Conservation (phyloP, 2,797 vertebrate species). For the Steatocranus sp. region DNA sequence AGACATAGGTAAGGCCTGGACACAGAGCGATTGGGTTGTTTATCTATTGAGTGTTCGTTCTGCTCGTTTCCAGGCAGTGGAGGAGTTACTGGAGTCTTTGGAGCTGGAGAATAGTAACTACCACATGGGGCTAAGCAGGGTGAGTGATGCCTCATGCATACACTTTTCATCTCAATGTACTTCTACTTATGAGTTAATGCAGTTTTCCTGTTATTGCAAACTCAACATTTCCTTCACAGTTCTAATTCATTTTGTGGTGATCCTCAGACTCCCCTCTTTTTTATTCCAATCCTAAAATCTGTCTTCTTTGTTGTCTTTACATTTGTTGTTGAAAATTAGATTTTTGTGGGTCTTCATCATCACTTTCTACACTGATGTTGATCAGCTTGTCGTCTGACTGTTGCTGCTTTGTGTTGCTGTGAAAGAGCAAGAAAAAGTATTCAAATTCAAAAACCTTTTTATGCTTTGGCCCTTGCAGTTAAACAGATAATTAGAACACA, state of each 20-base stretch:
- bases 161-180: not conserved
- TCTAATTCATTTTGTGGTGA: not conserved
- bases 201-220: not conserved
- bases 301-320: not conserved
- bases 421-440: not conserved
- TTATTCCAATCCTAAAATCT: not conserved
- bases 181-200: not conserved
- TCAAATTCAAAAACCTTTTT: not conserved
- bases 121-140: constrained; percentile 93
- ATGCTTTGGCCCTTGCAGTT: not conserved
- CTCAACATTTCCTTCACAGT: not conserved
- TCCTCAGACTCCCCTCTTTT: not conserved
- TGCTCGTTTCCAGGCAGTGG: constrained; percentile 82
- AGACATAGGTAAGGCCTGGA: not conserved
- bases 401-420: not conserved
- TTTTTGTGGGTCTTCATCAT: not conserved
- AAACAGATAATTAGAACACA: not conserved
- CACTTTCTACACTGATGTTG: not conserved
- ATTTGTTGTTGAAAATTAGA: not conserved
- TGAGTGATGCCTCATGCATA: constrained; percentile 56
- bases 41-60: constrained; percentile 10
- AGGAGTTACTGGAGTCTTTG: constrained; percentile 90
- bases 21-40: not conserved
- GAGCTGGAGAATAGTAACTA: constrained; percentile 94
- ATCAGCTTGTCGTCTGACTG: not conserved